phyloP scores from a whole-genome alignment of 2,797 vertebrate species.

The Odontamblyopus lacepedii region DNA sequence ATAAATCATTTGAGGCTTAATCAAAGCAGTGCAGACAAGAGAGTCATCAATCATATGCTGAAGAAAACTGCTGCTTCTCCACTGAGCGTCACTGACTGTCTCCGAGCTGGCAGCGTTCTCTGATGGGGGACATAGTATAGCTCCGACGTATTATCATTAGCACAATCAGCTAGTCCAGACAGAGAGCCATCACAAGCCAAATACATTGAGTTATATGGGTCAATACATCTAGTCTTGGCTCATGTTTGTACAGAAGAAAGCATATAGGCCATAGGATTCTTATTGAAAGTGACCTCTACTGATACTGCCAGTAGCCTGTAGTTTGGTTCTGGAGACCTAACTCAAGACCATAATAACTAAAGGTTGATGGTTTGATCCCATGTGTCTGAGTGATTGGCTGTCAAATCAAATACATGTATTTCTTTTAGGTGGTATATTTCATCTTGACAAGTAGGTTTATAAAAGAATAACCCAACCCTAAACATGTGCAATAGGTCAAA shows the following conservation, averaged over 20 bases:
- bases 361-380: too few relatives aligned
- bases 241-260: constrained; percentile 11
- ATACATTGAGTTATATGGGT: constrained; percentile 48
- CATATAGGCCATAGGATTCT: not conserved
- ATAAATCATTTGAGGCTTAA: constrained; percentile 81
- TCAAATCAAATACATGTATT: not conserved
- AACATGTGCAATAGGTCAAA: too few relatives aligned
- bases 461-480: too few relatives aligned
- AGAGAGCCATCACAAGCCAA: constrained; percentile 52
- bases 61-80: constrained; percentile 56
- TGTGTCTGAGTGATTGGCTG: not conserved
- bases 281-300: not conserved
- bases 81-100: constrained; percentile 44
- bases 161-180: constrained; percentile 61
- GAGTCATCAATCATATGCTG: constrained; percentile 78
- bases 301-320: too few relatives aligned
- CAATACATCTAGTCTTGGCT: constrained; percentile 2
- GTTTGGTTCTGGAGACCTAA: too few relatives aligned
- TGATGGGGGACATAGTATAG: constrained; percentile 43
- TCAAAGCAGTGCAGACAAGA: constrained; percentile 73
- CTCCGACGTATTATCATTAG: constrained; percentile 69
- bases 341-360: too few relatives aligned
- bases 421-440: not conserved
- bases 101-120: constrained; percentile 43
- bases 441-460: not conserved